Evolutionary conservation across 2,113 vertebrate genomes (phyloP).

Genomic region (Butorides virescens): DNA sequence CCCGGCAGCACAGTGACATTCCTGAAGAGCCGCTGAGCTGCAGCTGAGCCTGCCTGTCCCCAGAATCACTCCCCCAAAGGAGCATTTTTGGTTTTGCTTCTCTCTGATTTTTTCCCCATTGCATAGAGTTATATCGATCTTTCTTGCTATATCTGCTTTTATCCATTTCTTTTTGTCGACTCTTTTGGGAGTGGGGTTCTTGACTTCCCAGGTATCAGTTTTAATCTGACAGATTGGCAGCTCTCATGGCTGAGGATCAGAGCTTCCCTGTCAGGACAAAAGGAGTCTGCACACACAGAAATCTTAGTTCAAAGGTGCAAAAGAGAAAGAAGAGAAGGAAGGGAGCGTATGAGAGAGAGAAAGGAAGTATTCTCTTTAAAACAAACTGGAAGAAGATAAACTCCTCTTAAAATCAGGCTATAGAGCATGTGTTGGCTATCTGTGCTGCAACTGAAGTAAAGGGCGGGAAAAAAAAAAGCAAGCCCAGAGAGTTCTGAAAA

Average conservation of each 20-base stretch:
- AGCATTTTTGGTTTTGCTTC: neutral
- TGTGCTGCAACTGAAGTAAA: neutral
- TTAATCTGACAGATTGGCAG: neutral
- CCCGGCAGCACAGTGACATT: accelerated
- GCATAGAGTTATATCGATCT: neutral
- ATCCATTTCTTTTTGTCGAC: neutral
- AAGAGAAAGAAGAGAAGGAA: neutral
- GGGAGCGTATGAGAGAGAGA: neutral
- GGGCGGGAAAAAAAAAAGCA: neutral
- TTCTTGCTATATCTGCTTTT: neutral
- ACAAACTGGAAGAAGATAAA: neutral
- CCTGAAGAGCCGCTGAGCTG: neutral
- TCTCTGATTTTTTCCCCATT: neutral
- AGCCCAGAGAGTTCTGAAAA: neutral
- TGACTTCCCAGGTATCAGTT: neutral
- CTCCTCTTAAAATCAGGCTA: neutral
- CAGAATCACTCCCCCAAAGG: neutral
- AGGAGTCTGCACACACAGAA: neutral
- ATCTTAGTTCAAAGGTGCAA: neutral
- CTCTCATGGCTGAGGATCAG: neutral
- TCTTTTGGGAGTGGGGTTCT: neutral
- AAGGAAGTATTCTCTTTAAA: neutral
- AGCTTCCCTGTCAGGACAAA: neutral
- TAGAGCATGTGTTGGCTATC: neutral
- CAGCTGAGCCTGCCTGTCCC: neutral